Base-by-base conservation (phyloP, 2,797 vertebrate genomes). In the Hybognathus amarus region DNA sequence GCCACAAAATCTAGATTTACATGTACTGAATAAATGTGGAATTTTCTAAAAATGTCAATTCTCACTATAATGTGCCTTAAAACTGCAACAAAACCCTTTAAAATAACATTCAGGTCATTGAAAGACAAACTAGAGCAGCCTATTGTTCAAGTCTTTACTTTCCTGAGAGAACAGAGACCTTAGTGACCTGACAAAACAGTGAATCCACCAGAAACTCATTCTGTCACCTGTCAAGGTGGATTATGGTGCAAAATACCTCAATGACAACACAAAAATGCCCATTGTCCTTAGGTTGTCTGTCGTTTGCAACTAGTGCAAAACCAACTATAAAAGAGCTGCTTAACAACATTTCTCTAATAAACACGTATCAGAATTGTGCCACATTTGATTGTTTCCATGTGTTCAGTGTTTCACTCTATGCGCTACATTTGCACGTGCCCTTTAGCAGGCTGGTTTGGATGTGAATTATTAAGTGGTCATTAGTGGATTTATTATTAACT, bases 11-110 rank as follows among this genome's bases (percentile, higher is more conserved):
- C 75, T 85, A 42, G 82, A 90, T 87, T 83, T 24, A 85, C 81
- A 77, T 76, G 56, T 0, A 85, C 82, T 59, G 45, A 85, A 17
- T 75, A 76, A 71, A 76, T 63, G 61, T 52, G n/a, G 59, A 52
- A 61, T 66, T 50, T 45, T 79, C 45, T 85, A 80, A 86, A 87
- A 73, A 67, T 8, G 20, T 83, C 59, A 1, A 5, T 88, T 88
- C 89, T 88, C 87, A 88, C 52, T 69, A 79, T 85, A 40, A 85
- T 54, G 36, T 45, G 40, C 30, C 63, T 87, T 91, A 91, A 83
- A 92, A 71, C 45, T 22, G 9, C 67, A 79, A 66, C 20, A 82
- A 79, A 73, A 38, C n/a, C 36, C 52, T 66, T 67, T 81, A 6
- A 83, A 79, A 66, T 42, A 70, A 70, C 61, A 73, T 86, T 85